A percentile compares a stretch with the other conserved stretches of the same genome.
These are phyloP conservation scores for Magallana nippona DNA, from an alignment of 2,888 invertebrate genomes.

Conservation along the genomic window DNA sequence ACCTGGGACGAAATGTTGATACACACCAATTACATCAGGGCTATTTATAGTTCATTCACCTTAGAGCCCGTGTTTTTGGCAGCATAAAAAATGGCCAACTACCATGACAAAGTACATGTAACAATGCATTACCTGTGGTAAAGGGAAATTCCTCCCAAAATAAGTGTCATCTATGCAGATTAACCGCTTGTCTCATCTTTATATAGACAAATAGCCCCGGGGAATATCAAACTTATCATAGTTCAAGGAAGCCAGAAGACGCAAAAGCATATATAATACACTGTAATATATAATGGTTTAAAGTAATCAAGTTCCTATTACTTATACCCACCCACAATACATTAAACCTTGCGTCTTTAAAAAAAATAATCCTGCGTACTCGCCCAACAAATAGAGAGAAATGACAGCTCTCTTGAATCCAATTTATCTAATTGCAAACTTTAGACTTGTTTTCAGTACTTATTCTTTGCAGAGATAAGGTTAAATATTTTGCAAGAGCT, in stretches of 20 bases:
- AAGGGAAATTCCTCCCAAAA: not conserved
- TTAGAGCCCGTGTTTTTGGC: not conserved
- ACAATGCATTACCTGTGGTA: conserved; percentile 4
- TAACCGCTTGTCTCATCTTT: too few species aligned
- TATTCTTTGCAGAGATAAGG: not conserved
- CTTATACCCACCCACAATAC: too few species aligned
- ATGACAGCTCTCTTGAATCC: not conserved
- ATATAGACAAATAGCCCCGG: not conserved
- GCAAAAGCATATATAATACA: not conserved
- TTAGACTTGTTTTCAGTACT: not conserved
- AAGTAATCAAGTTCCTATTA: too few species aligned
- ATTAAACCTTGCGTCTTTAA: not conserved
- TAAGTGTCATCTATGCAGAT: not conserved
- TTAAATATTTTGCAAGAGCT: conserved; percentile 2
- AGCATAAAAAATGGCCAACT: not conserved
- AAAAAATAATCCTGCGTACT: not conserved
- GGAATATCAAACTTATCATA: not conserved
- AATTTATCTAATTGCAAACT: conserved; percentile 20
- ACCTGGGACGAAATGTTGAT: not conserved
- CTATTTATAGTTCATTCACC: conserved; percentile 19
- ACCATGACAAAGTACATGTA: not conserved
- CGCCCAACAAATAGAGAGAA: not conserved
- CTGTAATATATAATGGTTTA: too few species aligned
- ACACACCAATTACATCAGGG: conserved; percentile 15
- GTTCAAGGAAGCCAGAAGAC: not conserved